phyloP scores from a whole-genome alignment of 1,140 invertebrate species.

The Galleria mellonella region DNA sequence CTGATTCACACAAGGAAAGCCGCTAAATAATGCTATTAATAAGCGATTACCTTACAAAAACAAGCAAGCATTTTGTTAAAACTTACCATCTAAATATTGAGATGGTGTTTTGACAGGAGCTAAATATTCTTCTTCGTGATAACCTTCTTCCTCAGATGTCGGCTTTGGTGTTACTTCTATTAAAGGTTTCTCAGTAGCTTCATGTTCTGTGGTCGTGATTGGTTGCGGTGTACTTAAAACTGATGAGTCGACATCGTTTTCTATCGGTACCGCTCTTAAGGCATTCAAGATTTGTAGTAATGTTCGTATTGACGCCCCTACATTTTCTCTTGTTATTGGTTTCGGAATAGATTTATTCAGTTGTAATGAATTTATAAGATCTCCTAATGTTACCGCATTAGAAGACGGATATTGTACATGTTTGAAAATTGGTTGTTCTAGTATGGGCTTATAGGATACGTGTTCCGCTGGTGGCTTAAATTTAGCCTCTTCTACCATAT shows the following conservation, averaged over 20 bases:
- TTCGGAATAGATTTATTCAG: slow-evolving; percentile 83
- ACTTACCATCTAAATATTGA: slow-evolving; percentile 62
- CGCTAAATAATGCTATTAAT: too few relatives aligned
- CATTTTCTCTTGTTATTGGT: slow-evolving; percentile 82
- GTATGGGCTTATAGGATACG: slow-evolving; percentile 29
- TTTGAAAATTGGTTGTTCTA: slow-evolving; percentile 31
- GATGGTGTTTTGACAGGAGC: slow-evolving; percentile 52
- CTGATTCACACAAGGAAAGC: too few relatives aligned
- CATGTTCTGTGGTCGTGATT: slow-evolving; percentile 34
- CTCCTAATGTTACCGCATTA: slow-evolving; percentile 36
- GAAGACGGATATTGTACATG: slow-evolving; percentile 20
- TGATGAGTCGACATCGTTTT: slow-evolving; percentile 34
- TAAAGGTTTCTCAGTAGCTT: slow-evolving; percentile 12
- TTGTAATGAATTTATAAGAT: slow-evolving; percentile 79
- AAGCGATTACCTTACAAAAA: too few relatives aligned
- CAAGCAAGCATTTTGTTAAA: too few relatives aligned
- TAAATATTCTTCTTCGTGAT: slow-evolving; percentile 49
- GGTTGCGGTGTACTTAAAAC: slow-evolving; percentile 54
- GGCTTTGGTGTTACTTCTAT: slow-evolving; percentile 19
- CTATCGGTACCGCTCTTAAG: slow-evolving; percentile 74
- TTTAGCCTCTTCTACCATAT: slow-evolving; percentile 34
- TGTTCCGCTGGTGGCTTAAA: slow-evolving; percentile 16
- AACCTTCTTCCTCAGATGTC: slow-evolving; percentile 20
- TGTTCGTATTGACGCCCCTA: slow-evolving; percentile 85
- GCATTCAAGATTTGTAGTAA: slow-evolving; percentile 82